Evolutionary conservation across 1,140 invertebrate species (phyloP).

Genomic region (Delia radicum): DNA sequence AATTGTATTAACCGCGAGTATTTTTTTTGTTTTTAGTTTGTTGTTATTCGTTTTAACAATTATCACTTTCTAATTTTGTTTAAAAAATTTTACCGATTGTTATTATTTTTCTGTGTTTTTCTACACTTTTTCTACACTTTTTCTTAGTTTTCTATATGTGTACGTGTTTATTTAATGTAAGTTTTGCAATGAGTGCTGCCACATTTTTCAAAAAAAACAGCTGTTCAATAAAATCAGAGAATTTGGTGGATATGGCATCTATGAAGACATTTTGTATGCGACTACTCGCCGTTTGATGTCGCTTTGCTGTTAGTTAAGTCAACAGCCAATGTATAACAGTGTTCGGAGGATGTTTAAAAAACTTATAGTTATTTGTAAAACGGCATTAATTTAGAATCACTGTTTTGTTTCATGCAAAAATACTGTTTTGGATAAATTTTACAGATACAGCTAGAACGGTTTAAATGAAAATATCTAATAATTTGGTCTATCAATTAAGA

Average conservation of each 20-base stretch:
- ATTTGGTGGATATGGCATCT: not conserved
- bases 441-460: too few relatives aligned
- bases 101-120: not conserved
- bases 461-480: too few relatives aligned
- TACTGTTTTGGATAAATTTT: too few relatives aligned
- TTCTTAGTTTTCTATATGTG: not conserved
- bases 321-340: too few relatives aligned
- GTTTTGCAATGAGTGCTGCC: not conserved
- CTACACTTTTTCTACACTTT: not conserved
- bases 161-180: conserved; percentile 12
- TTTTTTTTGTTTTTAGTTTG: not conserved
- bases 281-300: not conserved
- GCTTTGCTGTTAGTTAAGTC: not conserved
- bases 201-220: not conserved
- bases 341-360: too few relatives aligned
- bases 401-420: too few relatives aligned
- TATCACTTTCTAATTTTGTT: not conserved
- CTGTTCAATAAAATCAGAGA: not conserved
- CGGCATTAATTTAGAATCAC: too few relatives aligned
- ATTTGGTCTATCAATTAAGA: too few relatives aligned
- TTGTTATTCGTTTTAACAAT: too few relatives aligned
- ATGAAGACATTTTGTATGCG: not conserved
- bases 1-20: not conserved
- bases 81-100: not conserved
- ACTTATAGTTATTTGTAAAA: too few relatives aligned